phyloP scores from a whole-genome alignment of 2,113 vertebrate species.

The Anarrhichthys ocellatus region DNA sequence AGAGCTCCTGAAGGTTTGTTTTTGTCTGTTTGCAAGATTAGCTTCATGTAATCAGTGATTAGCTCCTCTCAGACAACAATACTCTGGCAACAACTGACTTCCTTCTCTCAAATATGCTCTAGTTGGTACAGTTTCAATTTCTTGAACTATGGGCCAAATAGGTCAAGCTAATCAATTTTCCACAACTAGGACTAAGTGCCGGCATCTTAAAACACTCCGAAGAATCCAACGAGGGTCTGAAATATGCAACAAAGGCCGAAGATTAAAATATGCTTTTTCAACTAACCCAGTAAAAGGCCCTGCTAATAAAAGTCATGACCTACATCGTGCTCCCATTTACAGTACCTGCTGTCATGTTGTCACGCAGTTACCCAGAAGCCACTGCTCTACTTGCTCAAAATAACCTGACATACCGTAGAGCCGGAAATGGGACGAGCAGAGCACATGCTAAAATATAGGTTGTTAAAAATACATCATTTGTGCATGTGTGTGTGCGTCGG shows the following conservation, averaged over 20 bases:
- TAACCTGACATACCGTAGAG: constrained; percentile 44
- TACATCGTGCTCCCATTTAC: constrained; percentile 44
- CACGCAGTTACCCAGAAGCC: constrained; percentile 25
- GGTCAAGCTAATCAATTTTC: constrained; percentile 9
- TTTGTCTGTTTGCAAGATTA: constrained; percentile 14
- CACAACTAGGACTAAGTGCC: background rate
- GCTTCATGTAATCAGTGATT: constrained; percentile 16
- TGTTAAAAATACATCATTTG: constrained; percentile 24
- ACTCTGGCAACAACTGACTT: constrained; percentile 3
- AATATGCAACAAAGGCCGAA: background rate
- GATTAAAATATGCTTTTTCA: constrained; percentile 11
- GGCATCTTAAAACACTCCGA: background rate
- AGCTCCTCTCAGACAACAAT: constrained; percentile 53
- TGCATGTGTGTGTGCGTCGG: background rate
- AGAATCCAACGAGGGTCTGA: background rate
- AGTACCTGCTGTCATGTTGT: constrained; percentile 21
- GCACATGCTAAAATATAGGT: constrained; percentile 28
- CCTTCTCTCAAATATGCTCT: constrained; percentile 10
- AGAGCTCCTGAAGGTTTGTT: background rate
- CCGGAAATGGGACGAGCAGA: constrained; percentile 11
- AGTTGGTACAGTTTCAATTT: background rate
- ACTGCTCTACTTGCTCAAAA: constrained; percentile 59
- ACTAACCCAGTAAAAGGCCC: constrained; percentile 2
- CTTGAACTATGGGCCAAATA: constrained; percentile 24
- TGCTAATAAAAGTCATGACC: constrained; percentile 42